Base-by-base conservation (phyloP, 2,797 vertebrate genomes). In the Holocentrus rufus region DNA sequence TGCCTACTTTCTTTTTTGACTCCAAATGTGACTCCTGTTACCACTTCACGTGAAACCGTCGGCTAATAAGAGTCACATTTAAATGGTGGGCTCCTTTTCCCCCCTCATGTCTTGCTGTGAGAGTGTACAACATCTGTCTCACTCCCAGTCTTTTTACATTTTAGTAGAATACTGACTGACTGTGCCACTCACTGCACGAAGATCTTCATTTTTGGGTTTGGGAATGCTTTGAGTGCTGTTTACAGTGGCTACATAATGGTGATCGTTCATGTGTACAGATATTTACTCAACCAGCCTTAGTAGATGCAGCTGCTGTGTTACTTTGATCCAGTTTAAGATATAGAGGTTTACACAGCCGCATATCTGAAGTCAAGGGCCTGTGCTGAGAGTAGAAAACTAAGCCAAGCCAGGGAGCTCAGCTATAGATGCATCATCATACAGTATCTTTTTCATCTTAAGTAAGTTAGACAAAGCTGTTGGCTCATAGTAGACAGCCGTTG, bases 281-380 rank as follows among this genome's bases (percentile, higher is more conserved):
- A 69, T 69, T 60, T 69, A 69, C 67, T 25, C 46, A n/a, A 61
- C 30, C 39, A 25, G 22, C 22, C 46, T 60, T 13, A 13, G 25
- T 31, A 59, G 56, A 25, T 42, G 34, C 70, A 82, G 65, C 80
- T 70, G 72, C 49, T 74, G 39, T 39, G 36, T 55, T 30, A n/a
- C 53, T 69, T 44, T 22, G 69, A 72, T 67, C 31, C 65, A 57
- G 57, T 52, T 20, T 23, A 66, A 23, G 47, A 34, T 49, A 20
- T 42, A 25, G 36, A 47, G 27, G 47, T 55, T 61, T 53, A 23
- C 10, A 44, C 18, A 56, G 30, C 22, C 20, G 23, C 63, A 58
- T 57, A 30, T 49, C 50, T 62, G 60, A 34, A 31, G 27, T 57
- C 55, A 53, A 22, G 20, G 10, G 22, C 22, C 18, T 50, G 49